Base-by-base conservation (phyloP, 2,113 vertebrate genomes). In the Sorex fumeus region DNA sequence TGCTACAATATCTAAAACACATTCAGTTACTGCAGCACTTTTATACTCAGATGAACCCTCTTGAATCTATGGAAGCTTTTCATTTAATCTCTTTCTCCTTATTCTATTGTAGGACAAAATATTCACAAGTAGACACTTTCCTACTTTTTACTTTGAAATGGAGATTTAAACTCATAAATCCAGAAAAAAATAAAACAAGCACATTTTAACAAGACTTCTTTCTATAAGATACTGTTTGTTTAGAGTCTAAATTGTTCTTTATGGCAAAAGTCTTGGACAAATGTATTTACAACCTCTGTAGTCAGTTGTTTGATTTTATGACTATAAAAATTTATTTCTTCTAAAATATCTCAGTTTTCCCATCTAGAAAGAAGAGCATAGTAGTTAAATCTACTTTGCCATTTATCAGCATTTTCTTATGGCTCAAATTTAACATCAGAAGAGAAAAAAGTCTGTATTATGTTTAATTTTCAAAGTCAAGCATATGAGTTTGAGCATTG, bases 1-100 rank as follows among this genome's bases (percentile, higher is more conserved):
- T 95, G 92, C 75, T 95, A 88, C 94, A 95, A 96, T 96, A 94
- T 97, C 97, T 97, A 97, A 96, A 96, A 96, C 81, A 94, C 8
- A 91, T 78, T 95, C 92, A 96, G 91, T 95, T 94, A 84, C 93
- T 97, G 96, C 93, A 97, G 70, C 84, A 82, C 62, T 96, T 97
- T 94, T 96, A 94, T 96, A 92, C 53, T 93, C 93, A 96, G 87
- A 93, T 88, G 81, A 96, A 88, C 91, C 53, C 78, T 87, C 47
- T 88, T 2, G 18, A 91, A 90, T 93, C 76, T 83, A 7, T 45
- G 75, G 80, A 79, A 81, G 53, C 30, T 81, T 93, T 70, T 90
- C 88, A 95, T 93, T 94, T 88, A 78, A 92, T 84, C 34, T 28
- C 50, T 95, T 94, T 97, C 53, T 93, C 77, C 57, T 47, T 78